Evolutionary conservation across 2,113 vertebrate species (phyloP).

Genomic region (Percina caprodes): DNA sequence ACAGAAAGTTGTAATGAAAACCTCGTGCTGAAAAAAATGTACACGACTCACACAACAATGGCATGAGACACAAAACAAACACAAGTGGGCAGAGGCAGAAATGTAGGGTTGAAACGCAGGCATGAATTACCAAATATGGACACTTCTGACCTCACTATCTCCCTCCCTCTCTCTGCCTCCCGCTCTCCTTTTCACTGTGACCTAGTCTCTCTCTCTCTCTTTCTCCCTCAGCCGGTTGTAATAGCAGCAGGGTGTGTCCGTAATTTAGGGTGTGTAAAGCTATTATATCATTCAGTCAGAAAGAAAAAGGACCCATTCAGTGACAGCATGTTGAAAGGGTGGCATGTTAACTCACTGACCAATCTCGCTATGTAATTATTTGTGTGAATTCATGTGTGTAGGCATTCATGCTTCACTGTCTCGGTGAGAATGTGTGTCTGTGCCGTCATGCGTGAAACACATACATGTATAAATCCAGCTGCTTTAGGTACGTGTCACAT

Average conservation of each 20-base stretch:
- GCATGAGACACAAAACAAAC: conserved; percentile 36
- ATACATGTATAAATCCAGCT: neutral
- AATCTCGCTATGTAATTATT: conserved; percentile 34
- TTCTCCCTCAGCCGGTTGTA: conserved; percentile 53
- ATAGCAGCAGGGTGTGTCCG: conserved; percentile 80
- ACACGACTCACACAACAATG: neutral
- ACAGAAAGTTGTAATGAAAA: neutral
- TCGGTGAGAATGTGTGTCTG: conserved; percentile 18
- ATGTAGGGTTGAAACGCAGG: conserved; percentile 44
- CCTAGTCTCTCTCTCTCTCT: conserved; percentile 55
- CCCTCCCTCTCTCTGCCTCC: conserved; percentile 41
- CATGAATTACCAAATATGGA: conserved; percentile 82
- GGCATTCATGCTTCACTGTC: conserved; percentile 16
- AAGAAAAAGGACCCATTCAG: conserved; percentile 73
- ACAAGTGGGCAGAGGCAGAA: conserved; percentile 22
- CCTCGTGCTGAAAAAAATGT: neutral
- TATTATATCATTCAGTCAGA: conserved; percentile 72
- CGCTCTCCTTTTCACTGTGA: conserved; percentile 48
- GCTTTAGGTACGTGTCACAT: conserved; percentile 22
- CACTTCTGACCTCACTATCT: conserved; percentile 73
- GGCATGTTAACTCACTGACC: conserved; percentile 56
- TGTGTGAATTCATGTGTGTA: conserved; percentile 51
- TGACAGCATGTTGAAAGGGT: conserved; percentile 51
- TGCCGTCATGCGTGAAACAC: conserved; percentile 1
- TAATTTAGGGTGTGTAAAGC: conserved; percentile 74